phyloP scores from a whole-genome alignment of 1,140 invertebrate genomes.

The Trichogramma pretiosum region DNA sequence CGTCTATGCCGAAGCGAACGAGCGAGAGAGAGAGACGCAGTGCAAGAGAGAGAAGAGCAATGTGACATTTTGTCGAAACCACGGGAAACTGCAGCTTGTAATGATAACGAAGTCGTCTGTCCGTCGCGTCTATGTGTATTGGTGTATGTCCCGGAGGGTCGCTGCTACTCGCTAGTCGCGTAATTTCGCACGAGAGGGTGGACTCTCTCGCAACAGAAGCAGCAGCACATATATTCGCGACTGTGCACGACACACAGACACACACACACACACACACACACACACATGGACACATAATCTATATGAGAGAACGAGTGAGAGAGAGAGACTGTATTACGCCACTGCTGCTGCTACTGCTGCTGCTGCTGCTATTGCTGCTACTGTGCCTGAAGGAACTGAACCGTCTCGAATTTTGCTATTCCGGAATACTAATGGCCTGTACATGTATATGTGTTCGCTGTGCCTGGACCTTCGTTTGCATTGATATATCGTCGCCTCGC shows the following conservation, averaged over 20 bases:
- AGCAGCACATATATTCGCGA: background rate
- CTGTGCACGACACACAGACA: background rate
- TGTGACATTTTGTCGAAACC: conserved; percentile 12
- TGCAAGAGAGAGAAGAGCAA: background rate
- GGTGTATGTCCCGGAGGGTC: conserved; percentile 13
- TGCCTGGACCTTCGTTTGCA: too few relatives aligned
- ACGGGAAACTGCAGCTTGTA: conserved; percentile 12
- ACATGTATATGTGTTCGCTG: background rate
- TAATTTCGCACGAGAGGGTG: conserved; percentile 18
- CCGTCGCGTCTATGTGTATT: conserved; percentile 3
- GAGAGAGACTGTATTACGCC: too few relatives aligned
- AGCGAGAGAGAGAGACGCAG: background rate
- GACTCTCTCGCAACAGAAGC: background rate
- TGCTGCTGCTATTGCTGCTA: background rate
- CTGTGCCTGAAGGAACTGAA: conserved; percentile 14
- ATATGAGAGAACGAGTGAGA: background rate
- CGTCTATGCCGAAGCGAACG: background rate
- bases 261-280: background rate
- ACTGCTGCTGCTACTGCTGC: too few relatives aligned
- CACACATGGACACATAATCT: background rate
- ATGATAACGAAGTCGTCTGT: conserved; percentile 19
- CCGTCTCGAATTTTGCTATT: conserved; percentile 21
- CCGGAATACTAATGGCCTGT: conserved; percentile 11
- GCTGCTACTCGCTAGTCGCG: too few relatives aligned
- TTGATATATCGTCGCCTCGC: too few relatives aligned